These are phyloP conservation scores for Epistrophe grossulariae DNA, from an alignment of 2,888 invertebrate genomes.

Conservation along the genomic window DNA sequence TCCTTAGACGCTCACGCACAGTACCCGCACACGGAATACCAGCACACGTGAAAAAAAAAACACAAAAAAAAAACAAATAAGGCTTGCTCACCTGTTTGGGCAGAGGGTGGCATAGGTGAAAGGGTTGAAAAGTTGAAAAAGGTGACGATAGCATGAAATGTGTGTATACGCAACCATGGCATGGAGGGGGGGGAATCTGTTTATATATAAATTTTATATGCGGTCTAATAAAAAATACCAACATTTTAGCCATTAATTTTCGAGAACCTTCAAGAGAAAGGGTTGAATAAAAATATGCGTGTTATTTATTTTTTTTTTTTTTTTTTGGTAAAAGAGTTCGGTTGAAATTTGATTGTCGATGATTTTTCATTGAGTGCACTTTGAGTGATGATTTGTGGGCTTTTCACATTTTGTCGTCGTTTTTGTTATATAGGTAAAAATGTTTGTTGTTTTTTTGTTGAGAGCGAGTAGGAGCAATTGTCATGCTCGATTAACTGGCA, in stretches of 20 bases:
- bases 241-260: constrained; percentile 67
- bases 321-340: constrained; percentile 1
- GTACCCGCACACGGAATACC: constrained; percentile 13
- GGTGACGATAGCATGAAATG: constrained; percentile 71
- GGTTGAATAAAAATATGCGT: constrained; percentile 45
- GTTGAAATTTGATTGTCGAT: constrained; percentile 68
- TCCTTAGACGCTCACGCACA: constrained; percentile 63
- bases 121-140: constrained; percentile 64
- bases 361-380: constrained; percentile 75
- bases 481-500: constrained; percentile 69
- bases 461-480: constrained; percentile 52
- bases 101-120: constrained; percentile 51
- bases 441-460: not conserved
- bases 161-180: constrained; percentile 32
- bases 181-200: constrained; percentile 6
- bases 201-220: constrained; percentile 39
- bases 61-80: constrained; percentile 39
- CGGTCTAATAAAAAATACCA: constrained; percentile 72
- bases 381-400: constrained; percentile 73
- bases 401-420: constrained; percentile 39
- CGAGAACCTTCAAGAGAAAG: constrained; percentile 37
- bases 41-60: constrained; percentile 41
- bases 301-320: not conserved
- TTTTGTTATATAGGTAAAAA: not conserved
- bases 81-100: constrained; percentile 13